phyloP scores from a whole-genome alignment of 2,888 invertebrate species.

The Mystacides longicornis region DNA sequence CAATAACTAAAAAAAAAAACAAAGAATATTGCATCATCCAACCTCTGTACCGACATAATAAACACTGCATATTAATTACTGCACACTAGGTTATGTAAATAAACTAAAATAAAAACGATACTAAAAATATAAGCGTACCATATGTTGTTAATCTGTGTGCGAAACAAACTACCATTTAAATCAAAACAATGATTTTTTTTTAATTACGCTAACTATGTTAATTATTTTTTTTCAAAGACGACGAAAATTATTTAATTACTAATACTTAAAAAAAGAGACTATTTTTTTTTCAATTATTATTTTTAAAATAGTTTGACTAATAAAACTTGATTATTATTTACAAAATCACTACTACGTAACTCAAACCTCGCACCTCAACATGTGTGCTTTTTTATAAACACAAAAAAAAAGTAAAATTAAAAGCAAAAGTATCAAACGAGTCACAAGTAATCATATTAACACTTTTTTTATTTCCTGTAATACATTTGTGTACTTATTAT shows the following conservation, averaged over 20 bases:
- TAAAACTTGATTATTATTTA: background rate
- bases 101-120: background rate
- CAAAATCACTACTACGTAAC: background rate
- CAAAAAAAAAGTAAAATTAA: background rate
- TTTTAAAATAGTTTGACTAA: background rate
- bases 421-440: background rate
- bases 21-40: constrained; percentile 1
- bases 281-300: no score
- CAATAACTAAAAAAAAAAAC: constrained; percentile 2
- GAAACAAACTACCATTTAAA: no score
- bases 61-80: no score
- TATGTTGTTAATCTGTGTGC: background rate
- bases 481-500: constrained; percentile 9
- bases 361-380: constrained; percentile 7
- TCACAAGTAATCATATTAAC: background rate
- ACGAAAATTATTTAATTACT: background rate
- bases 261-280: background rate
- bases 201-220: background rate
- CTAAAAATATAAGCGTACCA: background rate
- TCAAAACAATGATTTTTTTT: no score
- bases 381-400: no score
- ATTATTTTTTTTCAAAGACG: background rate
- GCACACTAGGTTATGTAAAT: no score
- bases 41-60: background rate
- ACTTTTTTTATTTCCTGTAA: constrained; percentile 18